A percentile compares a stretch with the other conserved stretches of the same genome.
These are phyloP conservation scores for Pagetopsis macropterus DNA, from an alignment of 2,797 vertebrate species.

Conservation along the genomic window DNA sequence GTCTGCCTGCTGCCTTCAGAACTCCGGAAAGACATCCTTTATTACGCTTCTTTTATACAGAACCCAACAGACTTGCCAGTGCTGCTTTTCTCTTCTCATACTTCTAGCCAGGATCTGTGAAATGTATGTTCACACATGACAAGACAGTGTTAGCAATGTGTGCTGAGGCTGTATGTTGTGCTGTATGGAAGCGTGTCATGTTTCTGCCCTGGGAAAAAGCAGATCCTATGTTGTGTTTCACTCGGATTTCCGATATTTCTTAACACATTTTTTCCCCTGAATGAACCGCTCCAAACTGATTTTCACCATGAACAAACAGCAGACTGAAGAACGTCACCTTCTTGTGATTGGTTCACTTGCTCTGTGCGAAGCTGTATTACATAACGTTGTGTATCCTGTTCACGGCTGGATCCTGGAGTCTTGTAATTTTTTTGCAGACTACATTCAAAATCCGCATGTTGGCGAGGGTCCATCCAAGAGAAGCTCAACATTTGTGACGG, in stretches of 20 bases:
- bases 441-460: too few relatives aligned
- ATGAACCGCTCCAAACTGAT: conserved; percentile 10
- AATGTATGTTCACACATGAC: background rate
- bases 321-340: conserved; percentile 32
- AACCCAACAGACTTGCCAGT: conserved; percentile 2
- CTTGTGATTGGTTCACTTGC: conserved; percentile 37
- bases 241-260: background rate
- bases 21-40: conserved; percentile 6
- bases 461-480: too few relatives aligned
- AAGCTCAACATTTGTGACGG: too few relatives aligned
- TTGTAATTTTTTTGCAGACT: conserved; percentile 35
- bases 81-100: background rate
- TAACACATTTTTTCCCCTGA: background rate
- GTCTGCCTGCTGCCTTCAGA: conserved; percentile 38
- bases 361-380: conserved; percentile 43
- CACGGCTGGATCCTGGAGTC: conserved; percentile 36
- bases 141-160: background rate
- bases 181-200: background rate
- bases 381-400: conserved; percentile 50
- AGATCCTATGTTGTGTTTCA: background rate
- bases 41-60: conserved; percentile 10
- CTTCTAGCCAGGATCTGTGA: conserved; percentile 2
- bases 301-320: conserved; percentile 38
- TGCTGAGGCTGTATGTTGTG: background rate
- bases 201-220: background rate